Base-by-base conservation (phyloP, 2,113 vertebrate genomes). In the Orthonyx spaldingii region DNA sequence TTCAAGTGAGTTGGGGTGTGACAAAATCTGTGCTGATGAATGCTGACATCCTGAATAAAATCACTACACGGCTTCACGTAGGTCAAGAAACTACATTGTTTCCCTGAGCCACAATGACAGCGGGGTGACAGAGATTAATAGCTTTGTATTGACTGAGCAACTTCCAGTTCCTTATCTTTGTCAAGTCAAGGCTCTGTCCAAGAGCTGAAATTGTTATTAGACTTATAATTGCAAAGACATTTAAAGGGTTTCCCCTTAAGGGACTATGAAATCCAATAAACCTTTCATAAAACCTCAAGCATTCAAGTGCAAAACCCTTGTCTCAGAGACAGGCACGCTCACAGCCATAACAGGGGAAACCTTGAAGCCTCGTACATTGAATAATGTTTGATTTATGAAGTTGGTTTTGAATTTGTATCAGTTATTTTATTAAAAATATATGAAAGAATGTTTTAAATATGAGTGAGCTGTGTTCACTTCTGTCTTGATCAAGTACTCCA, bases 101-200 rank as follows among this genome's bases (percentile, higher is more conserved):
- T 98, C 97, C 97, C 98, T 97, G 98, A 98, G 97, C 96, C 46
- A 81, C 92, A 94, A 97, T 98, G 98, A 99, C 98, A 98, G 98
- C 97, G 20, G 98, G 98, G 99, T 99, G 99, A 99, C 99, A 99
- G 98, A 99, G 99, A 99, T 99, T 99, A 99, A 99, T 99, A 99
- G 99, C 99, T 98, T 98, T 96, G 98, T 98, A 99, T 99, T 99
- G 99, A 99, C 98, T 98, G 99, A 99, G 98, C 98, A 99, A 98
- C 99, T 99, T 98, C 97, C 95, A 99, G 98, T 99, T 99, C 98
- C 99, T 99, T 99, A 99, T 99, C 98, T 98, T 98, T 98, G 98
- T 99, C 98, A 98, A 98, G 98, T 98, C 98, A 98, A 96, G 98
- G 98, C 98, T 98, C 95, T 97, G 98, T 98, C 98, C 98, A 97